Evolutionary conservation across 92 coral and sea anemone genomes (phyloP).

Genomic region (Palythoa grandiflora): DNA sequence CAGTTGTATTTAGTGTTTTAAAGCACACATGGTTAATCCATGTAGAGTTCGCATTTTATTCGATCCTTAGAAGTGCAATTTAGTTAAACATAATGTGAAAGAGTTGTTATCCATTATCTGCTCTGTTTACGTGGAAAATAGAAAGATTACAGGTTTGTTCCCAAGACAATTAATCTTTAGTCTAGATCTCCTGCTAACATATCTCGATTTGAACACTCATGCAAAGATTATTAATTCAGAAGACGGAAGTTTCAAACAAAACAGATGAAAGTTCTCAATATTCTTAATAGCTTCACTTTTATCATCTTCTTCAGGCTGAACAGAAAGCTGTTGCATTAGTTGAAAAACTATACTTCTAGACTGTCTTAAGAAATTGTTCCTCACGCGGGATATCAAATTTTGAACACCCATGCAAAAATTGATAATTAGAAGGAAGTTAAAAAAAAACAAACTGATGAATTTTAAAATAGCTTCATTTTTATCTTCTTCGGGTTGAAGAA

Average conservation of each 20-base stretch:
- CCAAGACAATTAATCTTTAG: conserved; percentile 37
- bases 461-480: conserved; percentile 10
- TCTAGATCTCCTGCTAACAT: not conserved
- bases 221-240: conserved; percentile 4
- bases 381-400: not conserved
- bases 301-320: not conserved
- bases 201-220: conserved; percentile 2
- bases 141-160: conserved; percentile 20
- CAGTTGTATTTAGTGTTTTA: not conserved
- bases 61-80: not conserved
- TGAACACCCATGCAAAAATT: not conserved
- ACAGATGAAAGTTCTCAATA: not conserved
- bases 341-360: too few species aligned
- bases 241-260: conserved; percentile 5
- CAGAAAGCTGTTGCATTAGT: not conserved
- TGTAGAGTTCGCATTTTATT: not conserved
- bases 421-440: conserved; percentile 18
- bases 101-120: not conserved
- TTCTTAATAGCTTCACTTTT: not conserved
- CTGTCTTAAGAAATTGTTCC: not conserved
- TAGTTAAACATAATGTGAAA: not conserved
- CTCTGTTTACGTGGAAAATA: not conserved
- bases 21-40: not conserved
- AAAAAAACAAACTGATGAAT: not conserved
- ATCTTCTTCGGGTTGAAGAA: not conserved